These are phyloP conservation scores for Botia almorhae DNA, from an alignment of 2,797 vertebrate species.

Conservation along the genomic window DNA sequence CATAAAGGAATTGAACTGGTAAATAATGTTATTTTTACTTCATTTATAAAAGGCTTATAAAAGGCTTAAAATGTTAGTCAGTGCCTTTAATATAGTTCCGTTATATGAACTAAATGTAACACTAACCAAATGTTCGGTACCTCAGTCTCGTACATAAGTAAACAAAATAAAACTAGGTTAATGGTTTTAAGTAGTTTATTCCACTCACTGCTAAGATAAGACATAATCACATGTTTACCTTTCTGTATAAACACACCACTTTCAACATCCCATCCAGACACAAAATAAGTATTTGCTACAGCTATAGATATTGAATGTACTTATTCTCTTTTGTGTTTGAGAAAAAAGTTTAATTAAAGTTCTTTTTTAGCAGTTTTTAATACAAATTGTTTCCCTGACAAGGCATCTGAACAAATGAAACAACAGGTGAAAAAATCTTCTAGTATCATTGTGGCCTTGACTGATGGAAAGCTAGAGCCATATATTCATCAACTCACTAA, in stretches of 20 bases:
- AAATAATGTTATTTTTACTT: constrained; percentile 36
- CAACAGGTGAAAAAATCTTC: constrained; percentile 79
- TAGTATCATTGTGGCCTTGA: constrained; percentile 92
- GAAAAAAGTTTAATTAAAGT: too few species aligned
- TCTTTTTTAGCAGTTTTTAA: background rate
- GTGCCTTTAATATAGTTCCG: background rate
- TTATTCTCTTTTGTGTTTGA: background rate
- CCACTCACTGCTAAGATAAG: constrained; percentile 33
- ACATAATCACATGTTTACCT: constrained; percentile 44
- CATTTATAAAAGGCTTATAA: background rate
- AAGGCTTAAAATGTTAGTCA: background rate
- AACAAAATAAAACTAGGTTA: constrained; percentile 12
- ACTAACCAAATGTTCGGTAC: background rate
- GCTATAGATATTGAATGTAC: background rate
- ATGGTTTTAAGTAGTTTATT: background rate
- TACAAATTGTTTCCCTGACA: background rate
- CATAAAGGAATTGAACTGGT: constrained; percentile 89
- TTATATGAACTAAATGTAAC: background rate
- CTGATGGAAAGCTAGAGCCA: constrained; percentile 88
- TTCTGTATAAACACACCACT: constrained; percentile 15
- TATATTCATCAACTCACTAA: constrained; percentile 83
- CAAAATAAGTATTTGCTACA: background rate
- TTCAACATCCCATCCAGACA: constrained; percentile 12
- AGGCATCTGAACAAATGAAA: constrained; percentile 84
- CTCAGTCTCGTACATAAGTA: background rate